Evolutionary conservation across 2,797 vertebrate species (phyloP).

Genomic region (Eremophila alpestris): DNA sequence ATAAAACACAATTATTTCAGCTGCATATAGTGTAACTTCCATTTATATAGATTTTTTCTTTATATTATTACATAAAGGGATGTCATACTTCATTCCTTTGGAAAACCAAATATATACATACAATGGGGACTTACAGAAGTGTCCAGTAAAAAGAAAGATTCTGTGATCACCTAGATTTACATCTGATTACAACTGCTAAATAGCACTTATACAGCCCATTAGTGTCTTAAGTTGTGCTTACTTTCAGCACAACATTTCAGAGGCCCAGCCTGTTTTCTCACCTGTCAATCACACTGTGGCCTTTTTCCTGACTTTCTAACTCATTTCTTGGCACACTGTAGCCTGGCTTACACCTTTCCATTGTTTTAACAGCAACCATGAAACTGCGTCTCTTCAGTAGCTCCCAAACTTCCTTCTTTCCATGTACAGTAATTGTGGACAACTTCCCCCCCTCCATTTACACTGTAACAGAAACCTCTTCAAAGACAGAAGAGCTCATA

Average conservation of each 20-base stretch:
- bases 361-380: background rate
- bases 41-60: background rate
- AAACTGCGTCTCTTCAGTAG: background rate
- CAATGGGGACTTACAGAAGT: background rate
- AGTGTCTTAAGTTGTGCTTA: background rate
- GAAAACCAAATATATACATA: background rate
- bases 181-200: background rate
- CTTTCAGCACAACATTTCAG: background rate
- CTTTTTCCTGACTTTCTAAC: background rate
- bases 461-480: background rate
- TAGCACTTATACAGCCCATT: background rate
- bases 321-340: background rate
- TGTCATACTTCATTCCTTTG: background rate
- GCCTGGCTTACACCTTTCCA: background rate
- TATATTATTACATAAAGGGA: background rate
- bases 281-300: background rate
- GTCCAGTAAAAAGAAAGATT: background rate
- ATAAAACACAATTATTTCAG: background rate
- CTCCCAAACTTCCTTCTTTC: background rate
- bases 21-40: background rate
- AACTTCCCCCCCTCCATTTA: background rate
- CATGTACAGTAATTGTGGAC: background rate
- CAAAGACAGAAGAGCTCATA: background rate
- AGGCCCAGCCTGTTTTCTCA: background rate
- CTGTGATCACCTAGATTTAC: background rate